Conservation (phyloP, 2,797 vertebrate genomes). For the Falco berigora region DNA sequence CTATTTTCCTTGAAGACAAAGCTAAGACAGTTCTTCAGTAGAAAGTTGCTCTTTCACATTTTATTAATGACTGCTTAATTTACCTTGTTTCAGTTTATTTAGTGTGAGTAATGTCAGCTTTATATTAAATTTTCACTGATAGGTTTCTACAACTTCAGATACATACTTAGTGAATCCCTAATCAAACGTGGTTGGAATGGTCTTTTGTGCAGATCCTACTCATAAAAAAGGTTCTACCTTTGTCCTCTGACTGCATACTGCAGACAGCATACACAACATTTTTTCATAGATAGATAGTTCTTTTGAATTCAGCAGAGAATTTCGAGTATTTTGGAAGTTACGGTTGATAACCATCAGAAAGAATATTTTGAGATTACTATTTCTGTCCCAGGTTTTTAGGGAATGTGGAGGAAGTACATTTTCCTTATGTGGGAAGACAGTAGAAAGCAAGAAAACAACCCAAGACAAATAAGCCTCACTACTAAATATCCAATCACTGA, state of each 20-base stretch:
- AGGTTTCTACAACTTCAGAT: not conserved
- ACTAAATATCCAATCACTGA: not conserved
- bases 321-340: not conserved
- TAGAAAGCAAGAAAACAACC: not conserved
- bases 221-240: not conserved
- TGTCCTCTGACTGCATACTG: not conserved
- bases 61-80: not conserved
- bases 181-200: not conserved
- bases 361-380: not conserved
- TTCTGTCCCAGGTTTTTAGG: not conserved
- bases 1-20: not conserved
- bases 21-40: not conserved
- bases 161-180: not conserved
- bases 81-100: not conserved
- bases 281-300: not conserved
- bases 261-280: not conserved
- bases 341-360: not conserved
- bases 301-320: not conserved
- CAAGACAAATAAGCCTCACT: not conserved
- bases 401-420: not conserved
- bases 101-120: not conserved
- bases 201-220: not conserved
- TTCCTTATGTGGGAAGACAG: not conserved
- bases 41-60: not conserved
- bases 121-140: not conserved